Evolutionary conservation across 2,113 vertebrate genomes (phyloP).

Genomic region (Pogonocichla stellata): DNA sequence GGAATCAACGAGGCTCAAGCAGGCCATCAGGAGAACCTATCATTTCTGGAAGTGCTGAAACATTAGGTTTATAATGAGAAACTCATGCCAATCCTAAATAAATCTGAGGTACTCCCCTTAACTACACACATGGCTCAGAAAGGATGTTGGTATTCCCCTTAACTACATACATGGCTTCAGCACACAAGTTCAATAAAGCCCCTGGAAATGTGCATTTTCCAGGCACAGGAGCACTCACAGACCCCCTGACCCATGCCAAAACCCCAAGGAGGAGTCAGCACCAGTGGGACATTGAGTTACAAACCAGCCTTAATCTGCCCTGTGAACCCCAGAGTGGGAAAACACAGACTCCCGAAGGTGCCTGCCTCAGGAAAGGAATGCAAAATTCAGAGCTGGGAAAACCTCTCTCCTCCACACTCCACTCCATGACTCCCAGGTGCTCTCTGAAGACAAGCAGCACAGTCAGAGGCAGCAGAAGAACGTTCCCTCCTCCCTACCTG

Average conservation of each 20-base stretch:
- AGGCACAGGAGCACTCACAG: not conserved
- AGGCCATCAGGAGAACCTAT: not conserved
- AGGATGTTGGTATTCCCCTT: not conserved
- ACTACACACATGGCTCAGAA: not conserved
- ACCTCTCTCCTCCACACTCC: not conserved
- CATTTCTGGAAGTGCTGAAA: not conserved
- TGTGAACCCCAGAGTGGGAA: not conserved
- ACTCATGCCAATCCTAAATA: not conserved
- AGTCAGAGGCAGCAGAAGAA: not conserved
- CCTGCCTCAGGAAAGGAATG: not conserved
- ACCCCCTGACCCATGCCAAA: not conserved
- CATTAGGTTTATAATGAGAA: not conserved
- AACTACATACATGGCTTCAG: not conserved
- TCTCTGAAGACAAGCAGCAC: not conserved
- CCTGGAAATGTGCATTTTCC: not conserved
- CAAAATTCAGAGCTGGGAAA: not conserved
- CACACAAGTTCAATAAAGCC: not conserved
- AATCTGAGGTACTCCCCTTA: not conserved
- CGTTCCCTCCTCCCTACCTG: not conserved
- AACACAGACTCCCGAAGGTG: accelerated
- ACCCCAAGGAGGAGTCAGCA: not conserved
- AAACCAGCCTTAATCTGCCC: not conserved
- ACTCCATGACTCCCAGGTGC: not conserved
- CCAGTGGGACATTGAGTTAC: no score
- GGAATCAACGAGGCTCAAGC: not conserved